A percentile compares a stretch with the other conserved stretches of the same genome.
These are phyloP conservation scores for Drepana falcataria DNA, from an alignment of 2,888 invertebrate species.

Conservation along the genomic window DNA sequence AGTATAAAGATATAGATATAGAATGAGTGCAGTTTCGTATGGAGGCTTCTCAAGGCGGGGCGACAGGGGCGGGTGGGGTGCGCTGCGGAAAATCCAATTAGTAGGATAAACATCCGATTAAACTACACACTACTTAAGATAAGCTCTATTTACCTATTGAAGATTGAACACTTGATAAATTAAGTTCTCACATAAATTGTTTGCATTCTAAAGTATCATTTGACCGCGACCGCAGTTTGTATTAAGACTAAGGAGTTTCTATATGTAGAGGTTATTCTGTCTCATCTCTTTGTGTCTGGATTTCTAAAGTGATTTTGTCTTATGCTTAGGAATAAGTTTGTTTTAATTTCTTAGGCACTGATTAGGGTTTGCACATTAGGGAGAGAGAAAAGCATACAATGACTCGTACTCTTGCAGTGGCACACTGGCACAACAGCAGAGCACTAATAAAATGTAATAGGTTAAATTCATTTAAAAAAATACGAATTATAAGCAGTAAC, in stretches of 20 bases:
- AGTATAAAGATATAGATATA: slow-evolving; percentile 15
- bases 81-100: slow-evolving; percentile 61
- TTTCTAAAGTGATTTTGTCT: too few relatives aligned
- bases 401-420: too few relatives aligned
- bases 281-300: too few relatives aligned
- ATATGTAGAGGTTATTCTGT: too few relatives aligned
- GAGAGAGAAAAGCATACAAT: too few relatives aligned
- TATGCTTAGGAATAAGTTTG: too few relatives aligned
- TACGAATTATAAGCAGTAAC: too few relatives aligned
- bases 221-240: slow-evolving; percentile 9
- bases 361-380: too few relatives aligned
- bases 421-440: too few relatives aligned
- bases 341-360: too few relatives aligned
- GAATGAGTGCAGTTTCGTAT: slow-evolving; percentile 43
- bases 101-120: slow-evolving; percentile 63
- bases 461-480: too few relatives aligned
- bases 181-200: slow-evolving; percentile 34
- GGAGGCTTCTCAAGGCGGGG: slow-evolving; percentile 21
- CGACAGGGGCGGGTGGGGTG: slow-evolving; percentile 14
- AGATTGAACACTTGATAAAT: slow-evolving; percentile 39
- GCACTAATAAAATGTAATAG: too few relatives aligned
- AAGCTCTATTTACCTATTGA: slow-evolving; percentile 51
- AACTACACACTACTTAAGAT: slow-evolving; percentile 51
- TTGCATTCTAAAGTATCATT: slow-evolving; percentile 14
- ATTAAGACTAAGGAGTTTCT: not conserved